Evolutionary conservation across 2,888 invertebrate genomes (phyloP), one percentile per base, ranked within the genome.

Genomic region (Chydorus sphaericus): DNA sequence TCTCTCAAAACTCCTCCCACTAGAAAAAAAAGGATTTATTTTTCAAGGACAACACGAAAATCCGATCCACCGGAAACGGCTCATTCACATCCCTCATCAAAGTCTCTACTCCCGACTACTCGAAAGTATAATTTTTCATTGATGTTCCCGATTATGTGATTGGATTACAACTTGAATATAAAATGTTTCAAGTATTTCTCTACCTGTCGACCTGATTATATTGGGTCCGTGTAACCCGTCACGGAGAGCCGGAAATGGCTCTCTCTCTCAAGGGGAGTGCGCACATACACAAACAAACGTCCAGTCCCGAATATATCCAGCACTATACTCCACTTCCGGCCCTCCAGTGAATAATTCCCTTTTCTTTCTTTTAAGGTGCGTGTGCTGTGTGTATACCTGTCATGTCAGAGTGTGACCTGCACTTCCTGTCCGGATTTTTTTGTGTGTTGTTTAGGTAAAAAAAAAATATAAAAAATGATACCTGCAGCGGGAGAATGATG

Each of bases 391-490:
- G 26, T 44, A 26, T 44, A 44, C 44, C 44, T 44, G 44, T 44
- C 44, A 44, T 44, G 44, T 44, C 44, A 44, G 44, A 44, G 44
- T 44, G 44, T 44, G 44, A 44, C 44, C 44, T 44, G 44, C 44
- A 44, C 44, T 44, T 44, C 44, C 44, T 44, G 44, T 44, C 44
- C 44, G 44, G 44, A 44, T 44, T 44, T 44, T 44, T 44, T 44
- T 36, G 36, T 7, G 36, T n/a, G 36, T 36, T 36, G 36, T 4
- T 4, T n/a, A 36, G 16, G 14, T 36, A 36, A 7, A 36, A 36
- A 36, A n/a, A 7, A 36, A 7, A 5, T 38, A 20, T n/a, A 2
- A 20, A 44, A 16, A n/a, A 2, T 20, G 5, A 5, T 44, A 44
- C 44, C 44, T 44, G 44, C 20, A 44, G 38, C 16, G 38, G 20